phyloP scores from a whole-genome alignment of 2,888 invertebrate genomes.

The Drosophila prostipennis region DNA sequence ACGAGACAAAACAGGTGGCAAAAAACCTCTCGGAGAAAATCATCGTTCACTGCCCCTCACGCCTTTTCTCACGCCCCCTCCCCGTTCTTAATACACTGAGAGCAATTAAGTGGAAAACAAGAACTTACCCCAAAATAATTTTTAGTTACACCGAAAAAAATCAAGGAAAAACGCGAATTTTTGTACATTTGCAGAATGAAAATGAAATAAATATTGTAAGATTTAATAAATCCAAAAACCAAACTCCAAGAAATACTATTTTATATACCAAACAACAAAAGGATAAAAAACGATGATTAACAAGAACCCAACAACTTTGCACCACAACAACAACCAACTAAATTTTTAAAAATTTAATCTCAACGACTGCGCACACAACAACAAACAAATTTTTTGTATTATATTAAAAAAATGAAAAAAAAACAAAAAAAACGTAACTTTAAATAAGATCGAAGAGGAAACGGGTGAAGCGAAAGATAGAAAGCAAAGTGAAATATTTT shows the following conservation, averaged over 20 bases:
- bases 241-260: conserved; percentile 51
- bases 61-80: conserved; percentile 16
- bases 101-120: not conserved
- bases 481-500: conserved; percentile 59
- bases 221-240: conserved; percentile 26
- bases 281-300: conserved; percentile 22
- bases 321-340: conserved; percentile 27
- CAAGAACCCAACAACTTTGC: conserved; percentile 45
- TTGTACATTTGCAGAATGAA: conserved; percentile 38
- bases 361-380: conserved; percentile 76
- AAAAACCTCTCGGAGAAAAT: conserved; percentile 15
- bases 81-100: not conserved
- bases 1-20: conserved; percentile 12
- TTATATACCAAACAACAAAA: conserved; percentile 54
- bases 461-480: conserved; percentile 28
- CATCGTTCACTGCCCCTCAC: conserved; percentile 21
- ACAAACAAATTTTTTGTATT: conserved; percentile 72
- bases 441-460: conserved; percentile 29
- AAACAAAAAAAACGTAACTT: conserved; percentile 37
- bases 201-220: conserved; percentile 30
- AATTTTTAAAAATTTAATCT: conserved; percentile 55
- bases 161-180: conserved; percentile 15
- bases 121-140: not conserved
- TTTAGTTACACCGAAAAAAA: conserved; percentile 21
- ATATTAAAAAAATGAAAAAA: conserved; percentile 46